Conservation (phyloP, 2,797 vertebrate species). For the Tinamus major region DNA sequence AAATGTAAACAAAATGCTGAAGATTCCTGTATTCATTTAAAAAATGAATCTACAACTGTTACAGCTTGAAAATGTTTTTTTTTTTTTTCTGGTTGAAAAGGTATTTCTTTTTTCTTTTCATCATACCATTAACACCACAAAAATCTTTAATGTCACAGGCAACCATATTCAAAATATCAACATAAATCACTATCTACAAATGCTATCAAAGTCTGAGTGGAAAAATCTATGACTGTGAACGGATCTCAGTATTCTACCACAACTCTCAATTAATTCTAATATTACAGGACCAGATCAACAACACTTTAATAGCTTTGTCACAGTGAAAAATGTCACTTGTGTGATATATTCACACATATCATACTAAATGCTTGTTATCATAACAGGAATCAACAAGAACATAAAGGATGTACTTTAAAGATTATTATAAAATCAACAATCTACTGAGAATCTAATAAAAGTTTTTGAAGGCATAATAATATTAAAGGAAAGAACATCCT, state of each 20-base stretch:
- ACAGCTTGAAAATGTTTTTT: neutral
- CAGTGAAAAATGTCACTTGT: neutral
- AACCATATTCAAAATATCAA: neutral
- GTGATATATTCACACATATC: neutral
- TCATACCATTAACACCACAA: neutral
- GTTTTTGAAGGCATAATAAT: neutral
- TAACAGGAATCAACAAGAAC: neutral
- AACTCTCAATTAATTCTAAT: neutral
- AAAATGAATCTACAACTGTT: neutral
- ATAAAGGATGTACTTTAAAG: neutral
- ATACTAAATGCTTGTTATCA: neutral
- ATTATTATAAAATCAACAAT: conserved; percentile 10
- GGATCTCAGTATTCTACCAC: neutral
- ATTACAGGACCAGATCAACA: neutral
- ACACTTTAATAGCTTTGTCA: neutral
- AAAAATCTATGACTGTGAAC: neutral
- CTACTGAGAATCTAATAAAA: conserved; percentile 8
- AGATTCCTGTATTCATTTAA: neutral
- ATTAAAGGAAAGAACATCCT: conserved; percentile 35
- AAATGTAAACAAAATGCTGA: neutral
- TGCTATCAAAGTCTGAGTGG: neutral
- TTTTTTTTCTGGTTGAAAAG: neutral
- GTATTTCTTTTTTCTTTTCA: neutral
- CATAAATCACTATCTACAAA: neutral
- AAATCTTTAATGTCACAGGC: neutral